Conservation (phyloP, 2,888 invertebrate genomes). For the Harpagoxenus sublaevis region DNA sequence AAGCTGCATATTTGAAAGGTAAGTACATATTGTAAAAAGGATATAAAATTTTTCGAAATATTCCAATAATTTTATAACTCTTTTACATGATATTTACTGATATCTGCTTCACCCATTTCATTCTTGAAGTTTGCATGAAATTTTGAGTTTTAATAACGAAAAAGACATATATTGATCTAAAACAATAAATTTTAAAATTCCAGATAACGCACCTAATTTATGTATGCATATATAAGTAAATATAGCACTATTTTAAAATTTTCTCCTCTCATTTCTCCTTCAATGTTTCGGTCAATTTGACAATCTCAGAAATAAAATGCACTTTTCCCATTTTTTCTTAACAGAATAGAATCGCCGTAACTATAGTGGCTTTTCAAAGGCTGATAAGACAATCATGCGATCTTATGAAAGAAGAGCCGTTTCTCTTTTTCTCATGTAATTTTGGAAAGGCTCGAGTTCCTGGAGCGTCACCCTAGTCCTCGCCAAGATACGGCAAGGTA, state of each 20-base stretch:
- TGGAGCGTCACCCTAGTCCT: slow-evolving; percentile 44
- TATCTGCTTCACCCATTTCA: neutral
- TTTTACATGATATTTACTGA: neutral
- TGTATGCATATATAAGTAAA: neutral
- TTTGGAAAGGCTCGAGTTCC: slow-evolving; percentile 24
- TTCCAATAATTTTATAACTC: neutral
- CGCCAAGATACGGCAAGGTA: slow-evolving; percentile 6
- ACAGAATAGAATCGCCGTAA: neutral
- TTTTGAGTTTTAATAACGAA: neutral
- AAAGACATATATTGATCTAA: neutral
- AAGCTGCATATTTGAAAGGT: neutral
- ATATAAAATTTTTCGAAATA: neutral
- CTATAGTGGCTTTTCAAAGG: neutral
- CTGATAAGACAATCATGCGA: neutral
- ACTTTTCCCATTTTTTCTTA: neutral
- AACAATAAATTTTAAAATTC: neutral
- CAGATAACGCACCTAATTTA: neutral
- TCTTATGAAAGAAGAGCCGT: slow-evolving; percentile 48
- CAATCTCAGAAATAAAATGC: neutral
- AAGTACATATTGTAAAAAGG: neutral
- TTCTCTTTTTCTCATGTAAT: slow-evolving; percentile 17
- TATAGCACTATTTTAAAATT: neutral
- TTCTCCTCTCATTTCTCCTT: neutral
- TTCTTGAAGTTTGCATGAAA: neutral
- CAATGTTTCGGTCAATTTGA: neutral